phyloP scores from a whole-genome alignment of 30 jellyfish, hydroid and myxozoan species.

The Turritopsis dohrnii region DNA sequence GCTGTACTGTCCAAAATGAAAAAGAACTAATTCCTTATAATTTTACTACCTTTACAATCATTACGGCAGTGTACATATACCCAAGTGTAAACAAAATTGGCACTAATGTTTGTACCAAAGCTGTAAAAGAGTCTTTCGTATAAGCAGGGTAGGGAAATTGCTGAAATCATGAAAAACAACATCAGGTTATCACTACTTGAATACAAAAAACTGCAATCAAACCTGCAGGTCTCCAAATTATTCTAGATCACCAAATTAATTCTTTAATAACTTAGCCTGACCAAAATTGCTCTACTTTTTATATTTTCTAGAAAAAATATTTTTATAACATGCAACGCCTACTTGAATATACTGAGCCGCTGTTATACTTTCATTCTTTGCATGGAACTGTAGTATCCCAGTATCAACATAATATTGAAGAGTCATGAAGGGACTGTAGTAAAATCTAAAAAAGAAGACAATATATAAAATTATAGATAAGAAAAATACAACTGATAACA shows the following conservation, averaged over 20 bases:
- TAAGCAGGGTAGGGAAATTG: constrained; percentile 90
- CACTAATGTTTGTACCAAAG: constrained; percentile 51
- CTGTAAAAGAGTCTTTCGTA: constrained; percentile 45
- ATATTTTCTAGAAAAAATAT: too few relatives aligned
- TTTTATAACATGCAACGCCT: background rate
- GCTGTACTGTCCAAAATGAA: background rate
- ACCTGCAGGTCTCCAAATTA: too few relatives aligned
- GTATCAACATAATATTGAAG: constrained; percentile 70
- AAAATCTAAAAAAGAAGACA: constrained; percentile 22
- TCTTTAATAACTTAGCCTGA: too few relatives aligned
- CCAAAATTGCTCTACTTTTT: too few relatives aligned
- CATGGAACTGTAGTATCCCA: constrained; percentile 54
- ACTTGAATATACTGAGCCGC: constrained; percentile 33
- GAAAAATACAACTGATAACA: too few relatives aligned
- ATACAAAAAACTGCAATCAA: too few relatives aligned
- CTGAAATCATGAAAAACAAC: constrained; percentile 39
- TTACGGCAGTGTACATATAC: constrained; percentile 78
- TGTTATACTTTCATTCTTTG: constrained; percentile 23
- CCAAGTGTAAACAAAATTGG: constrained; percentile 80
- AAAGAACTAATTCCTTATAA: background rate
- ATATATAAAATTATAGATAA: too few relatives aligned
- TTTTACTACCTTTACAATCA: constrained; percentile 60
- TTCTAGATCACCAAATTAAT: too few relatives aligned
- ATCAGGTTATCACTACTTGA: background rate
- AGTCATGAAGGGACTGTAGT: constrained; percentile 45